Conservation (phyloP, 2,113 vertebrate genomes). For the Ceratotherium simum region DNA sequence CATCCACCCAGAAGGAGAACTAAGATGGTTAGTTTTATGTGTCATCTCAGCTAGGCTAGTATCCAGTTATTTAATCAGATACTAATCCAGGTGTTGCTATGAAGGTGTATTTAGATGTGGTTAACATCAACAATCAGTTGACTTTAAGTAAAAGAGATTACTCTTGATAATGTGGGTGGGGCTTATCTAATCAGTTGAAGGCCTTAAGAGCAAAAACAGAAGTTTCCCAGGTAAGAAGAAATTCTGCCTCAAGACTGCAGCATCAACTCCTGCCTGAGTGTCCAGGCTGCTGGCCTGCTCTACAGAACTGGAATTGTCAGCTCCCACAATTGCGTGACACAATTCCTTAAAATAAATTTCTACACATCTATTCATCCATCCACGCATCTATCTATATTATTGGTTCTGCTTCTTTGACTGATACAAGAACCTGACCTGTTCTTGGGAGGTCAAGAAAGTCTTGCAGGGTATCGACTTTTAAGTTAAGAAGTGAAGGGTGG, state of each 20-base stretch:
- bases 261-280: not conserved
- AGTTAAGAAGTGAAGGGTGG: not conserved
- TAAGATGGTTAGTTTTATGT: not conserved
- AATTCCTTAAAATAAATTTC: not conserved
- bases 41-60: not conserved
- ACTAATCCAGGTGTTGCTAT: not conserved
- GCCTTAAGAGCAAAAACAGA: not conserved
- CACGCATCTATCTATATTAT: not conserved
- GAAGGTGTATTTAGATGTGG: not conserved
- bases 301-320: not conserved
- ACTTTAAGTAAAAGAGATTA: not conserved
- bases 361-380: not conserved
- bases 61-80: not conserved
- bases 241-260: not conserved
- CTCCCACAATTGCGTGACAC: not conserved
- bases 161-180: not conserved
- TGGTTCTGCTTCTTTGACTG: not conserved
- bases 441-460: not conserved
- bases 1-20: not conserved
- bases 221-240: not conserved
- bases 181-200: not conserved
- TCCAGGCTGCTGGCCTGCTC: not conserved
- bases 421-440: not conserved
- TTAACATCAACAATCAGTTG: not conserved
- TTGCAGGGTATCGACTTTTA: not conserved